Percentiles rank a stretch among this genome's conserved stretches.
Conservation (phyloP, 2,113 vertebrate species). For the Oxygymnocypris stewartii region DNA sequence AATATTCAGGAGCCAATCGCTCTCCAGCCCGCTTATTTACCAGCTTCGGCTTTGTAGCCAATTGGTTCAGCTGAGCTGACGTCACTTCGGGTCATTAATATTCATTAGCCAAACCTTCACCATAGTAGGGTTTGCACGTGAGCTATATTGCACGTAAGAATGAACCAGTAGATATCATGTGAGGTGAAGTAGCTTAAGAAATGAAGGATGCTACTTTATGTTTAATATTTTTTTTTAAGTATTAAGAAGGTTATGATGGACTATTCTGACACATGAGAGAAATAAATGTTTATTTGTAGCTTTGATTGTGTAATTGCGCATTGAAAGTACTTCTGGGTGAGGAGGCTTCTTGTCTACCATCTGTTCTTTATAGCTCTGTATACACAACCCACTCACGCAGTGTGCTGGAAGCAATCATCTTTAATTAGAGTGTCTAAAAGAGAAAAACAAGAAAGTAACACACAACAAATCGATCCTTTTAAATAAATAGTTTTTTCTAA, state of each 20-base stretch:
- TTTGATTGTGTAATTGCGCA: slow-evolving; percentile 3
- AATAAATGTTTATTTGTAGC: not conserved
- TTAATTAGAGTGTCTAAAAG: slow-evolving; percentile 22
- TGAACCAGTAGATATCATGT: not conserved
- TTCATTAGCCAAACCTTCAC: not conserved
- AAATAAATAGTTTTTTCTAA: not conserved
- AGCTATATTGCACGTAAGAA: not conserved
- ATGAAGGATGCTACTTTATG: not conserved
- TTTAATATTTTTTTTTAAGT: no score
- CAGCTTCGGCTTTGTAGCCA: not conserved
- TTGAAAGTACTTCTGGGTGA: not conserved
- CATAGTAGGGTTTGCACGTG: not conserved
- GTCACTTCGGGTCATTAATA: not conserved
- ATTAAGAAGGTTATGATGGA: not conserved
- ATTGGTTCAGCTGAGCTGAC: not conserved
- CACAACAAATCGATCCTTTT: not conserved
- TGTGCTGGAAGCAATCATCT: slow-evolving; percentile 33
- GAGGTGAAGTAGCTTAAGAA: not conserved
- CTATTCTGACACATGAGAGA: not conserved
- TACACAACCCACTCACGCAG: slow-evolving; percentile 30
- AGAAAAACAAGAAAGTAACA: not conserved
- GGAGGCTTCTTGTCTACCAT: slow-evolving; percentile 35
- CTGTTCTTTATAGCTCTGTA: slow-evolving; percentile 39
- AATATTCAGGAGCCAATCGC: not conserved
- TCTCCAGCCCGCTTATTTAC: not conserved